Conservation (phyloP, 2,888 invertebrate genomes). For the Notodonta ziczac region DNA sequence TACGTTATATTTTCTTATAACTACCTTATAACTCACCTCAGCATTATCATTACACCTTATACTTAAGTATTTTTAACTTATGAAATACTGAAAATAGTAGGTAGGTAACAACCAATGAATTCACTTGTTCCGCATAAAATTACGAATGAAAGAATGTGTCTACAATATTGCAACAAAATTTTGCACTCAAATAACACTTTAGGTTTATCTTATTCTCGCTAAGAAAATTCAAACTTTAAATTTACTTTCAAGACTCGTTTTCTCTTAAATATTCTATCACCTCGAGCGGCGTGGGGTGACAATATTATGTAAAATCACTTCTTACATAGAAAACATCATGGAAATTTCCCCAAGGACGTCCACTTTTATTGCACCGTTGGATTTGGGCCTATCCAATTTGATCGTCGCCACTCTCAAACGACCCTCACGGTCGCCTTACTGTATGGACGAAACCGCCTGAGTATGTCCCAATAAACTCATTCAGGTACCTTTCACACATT, state of each 20-base stretch:
- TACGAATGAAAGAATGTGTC: too few relatives aligned
- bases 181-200: too few relatives aligned
- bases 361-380: conserved; percentile 57
- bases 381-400: conserved; percentile 49
- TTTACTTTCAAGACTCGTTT: not conserved
- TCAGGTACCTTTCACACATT: not conserved
- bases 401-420: conserved; percentile 34
- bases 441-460: not conserved
- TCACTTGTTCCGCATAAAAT: too few relatives aligned
- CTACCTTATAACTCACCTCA: too few relatives aligned
- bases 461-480: not conserved
- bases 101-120: too few relatives aligned
- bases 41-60: too few relatives aligned
- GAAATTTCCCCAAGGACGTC: conserved; percentile 60
- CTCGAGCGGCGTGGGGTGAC: conserved; percentile 6
- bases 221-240: not conserved
- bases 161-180: too few relatives aligned
- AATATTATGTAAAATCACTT: conserved; percentile 35
- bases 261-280: conserved; percentile 10
- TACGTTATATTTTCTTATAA: too few relatives aligned
- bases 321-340: conserved; percentile 48
- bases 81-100: too few relatives aligned
- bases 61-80: too few relatives aligned
- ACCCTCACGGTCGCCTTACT: conserved; percentile 10
- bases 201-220: not conserved